phyloP scores from a whole-genome alignment of 2,797 vertebrate genomes.

The Mastacembelus armatus region DNA sequence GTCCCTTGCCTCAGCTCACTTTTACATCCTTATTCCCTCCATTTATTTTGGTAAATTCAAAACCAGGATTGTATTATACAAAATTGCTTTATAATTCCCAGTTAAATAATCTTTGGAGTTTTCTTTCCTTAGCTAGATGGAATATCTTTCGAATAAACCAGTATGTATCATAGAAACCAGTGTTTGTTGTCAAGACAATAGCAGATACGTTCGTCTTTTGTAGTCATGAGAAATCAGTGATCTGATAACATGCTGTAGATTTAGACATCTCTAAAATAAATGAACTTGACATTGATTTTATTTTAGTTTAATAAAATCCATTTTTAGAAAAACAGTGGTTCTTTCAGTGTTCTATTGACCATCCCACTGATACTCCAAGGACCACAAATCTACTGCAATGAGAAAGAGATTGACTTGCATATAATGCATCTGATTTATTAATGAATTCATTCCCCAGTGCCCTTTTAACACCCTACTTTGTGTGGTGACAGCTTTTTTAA shows the following conservation, averaged over 20 bases:
- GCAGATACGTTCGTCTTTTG: constrained; percentile 23
- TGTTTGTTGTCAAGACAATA: constrained; percentile 18
- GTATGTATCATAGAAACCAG: constrained; percentile 29
- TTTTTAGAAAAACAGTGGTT: constrained; percentile 8
- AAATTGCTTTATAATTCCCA: constrained; percentile 33
- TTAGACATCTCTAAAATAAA: constrained; percentile 32
- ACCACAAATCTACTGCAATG: constrained; percentile 5
- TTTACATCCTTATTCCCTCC: constrained; percentile 67
- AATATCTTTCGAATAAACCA: constrained; percentile 30
- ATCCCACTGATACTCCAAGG: constrained; percentile 10
- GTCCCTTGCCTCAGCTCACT: constrained; percentile 60
- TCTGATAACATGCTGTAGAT: constrained; percentile 12
- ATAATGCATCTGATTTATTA: constrained; percentile 12
- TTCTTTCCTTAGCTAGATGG: constrained; percentile 21
- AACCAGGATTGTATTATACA: constrained; percentile 18
- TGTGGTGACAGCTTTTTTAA: constrained; percentile 15
- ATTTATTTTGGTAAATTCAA: constrained; percentile 61
- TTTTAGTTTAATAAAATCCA: background rate
- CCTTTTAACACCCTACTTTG: background rate
- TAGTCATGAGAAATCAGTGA: constrained; percentile 13
- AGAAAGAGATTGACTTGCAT: constrained; percentile 11
- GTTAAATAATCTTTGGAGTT: constrained; percentile 18
- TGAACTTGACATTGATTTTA: constrained; percentile 19
- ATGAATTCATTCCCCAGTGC: constrained; percentile 2
- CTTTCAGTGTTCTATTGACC: no score